Evolutionary conservation across 2,888 invertebrate genomes (phyloP).

Genomic region (Epinotia demarniana): DNA sequence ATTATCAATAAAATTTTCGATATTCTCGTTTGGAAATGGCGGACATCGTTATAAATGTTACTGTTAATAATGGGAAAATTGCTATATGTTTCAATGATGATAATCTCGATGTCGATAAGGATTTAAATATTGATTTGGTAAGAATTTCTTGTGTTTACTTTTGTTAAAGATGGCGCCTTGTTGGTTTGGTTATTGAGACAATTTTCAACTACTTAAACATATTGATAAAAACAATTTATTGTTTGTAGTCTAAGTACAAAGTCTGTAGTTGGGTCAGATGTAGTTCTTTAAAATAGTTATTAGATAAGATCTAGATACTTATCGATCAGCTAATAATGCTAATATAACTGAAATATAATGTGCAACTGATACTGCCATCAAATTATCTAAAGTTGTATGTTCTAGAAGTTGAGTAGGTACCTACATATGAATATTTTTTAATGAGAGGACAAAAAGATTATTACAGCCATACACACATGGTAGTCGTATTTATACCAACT

Average conservation of each 20-base stretch:
- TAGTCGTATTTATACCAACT: too few relatives aligned
- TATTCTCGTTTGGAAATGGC: slow-evolving; percentile 73
- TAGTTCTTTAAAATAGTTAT: too few relatives aligned
- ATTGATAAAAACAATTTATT: background rate
- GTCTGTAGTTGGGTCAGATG: background rate
- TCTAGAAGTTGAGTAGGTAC: too few relatives aligned
- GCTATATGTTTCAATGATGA: slow-evolving; percentile 56
- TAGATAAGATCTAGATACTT: too few relatives aligned
- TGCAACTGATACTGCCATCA: too few relatives aligned
- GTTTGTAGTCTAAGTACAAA: background rate
- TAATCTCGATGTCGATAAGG: slow-evolving; percentile 53
- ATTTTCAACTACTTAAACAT: background rate
- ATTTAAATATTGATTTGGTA: slow-evolving; percentile 68
- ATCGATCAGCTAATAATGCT: too few relatives aligned
- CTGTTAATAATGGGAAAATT: slow-evolving; percentile 57
- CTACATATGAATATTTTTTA: too few relatives aligned
- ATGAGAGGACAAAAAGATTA: too few relatives aligned
- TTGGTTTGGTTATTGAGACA: background rate
- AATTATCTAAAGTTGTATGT: too few relatives aligned
- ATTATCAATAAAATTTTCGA: slow-evolving; percentile 71
- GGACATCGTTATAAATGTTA: slow-evolving; percentile 63
- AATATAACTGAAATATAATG: too few relatives aligned
- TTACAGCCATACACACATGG: too few relatives aligned
- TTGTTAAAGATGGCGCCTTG: slow-evolving; percentile 36
- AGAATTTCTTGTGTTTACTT: slow-evolving; percentile 55